A percentile compares a stretch with the other conserved stretches of the same genome.
phyloP scores from a whole-genome alignment of 2,797 vertebrate genomes.

The Clarias laeviceps region DNA sequence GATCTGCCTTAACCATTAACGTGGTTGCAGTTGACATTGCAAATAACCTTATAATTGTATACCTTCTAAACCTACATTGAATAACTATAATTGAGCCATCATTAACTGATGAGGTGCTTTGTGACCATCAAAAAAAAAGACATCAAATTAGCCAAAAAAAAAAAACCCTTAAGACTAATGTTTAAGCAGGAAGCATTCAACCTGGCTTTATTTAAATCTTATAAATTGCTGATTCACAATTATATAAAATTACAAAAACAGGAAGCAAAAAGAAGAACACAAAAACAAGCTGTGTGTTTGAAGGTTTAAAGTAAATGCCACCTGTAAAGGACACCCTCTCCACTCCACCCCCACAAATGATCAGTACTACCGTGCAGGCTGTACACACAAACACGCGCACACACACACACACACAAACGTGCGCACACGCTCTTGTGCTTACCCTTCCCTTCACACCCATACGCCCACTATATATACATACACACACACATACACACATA shows the following conservation, averaged over 20 bases:
- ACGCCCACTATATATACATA: constrained; percentile 21
- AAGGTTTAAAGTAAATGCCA: constrained; percentile 10
- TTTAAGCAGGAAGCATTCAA: background rate
- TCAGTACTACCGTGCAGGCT: background rate
- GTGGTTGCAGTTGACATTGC: background rate
- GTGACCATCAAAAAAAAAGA: background rate
- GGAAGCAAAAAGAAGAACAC: background rate
- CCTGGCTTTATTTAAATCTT: background rate
- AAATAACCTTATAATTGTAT: background rate
- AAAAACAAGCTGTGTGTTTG: background rate
- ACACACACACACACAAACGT: constrained; percentile 9
- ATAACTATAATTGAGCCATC: background rate
- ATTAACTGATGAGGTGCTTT: background rate
- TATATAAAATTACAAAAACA: background rate
- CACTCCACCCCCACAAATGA: constrained; percentile 29
- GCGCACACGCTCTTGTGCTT: background rate
- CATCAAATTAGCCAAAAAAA: background rate
- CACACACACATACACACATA: background rate
- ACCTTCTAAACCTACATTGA: no score
- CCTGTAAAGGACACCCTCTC: constrained; percentile 23
- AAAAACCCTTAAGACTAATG: background rate
- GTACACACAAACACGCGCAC: background rate
- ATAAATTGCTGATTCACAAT: background rate
- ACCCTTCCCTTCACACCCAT: constrained; percentile 6
- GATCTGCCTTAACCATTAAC: background rate